Conservation (phyloP, 2,797 vertebrate species). For the Pelochelys cantorii region DNA sequence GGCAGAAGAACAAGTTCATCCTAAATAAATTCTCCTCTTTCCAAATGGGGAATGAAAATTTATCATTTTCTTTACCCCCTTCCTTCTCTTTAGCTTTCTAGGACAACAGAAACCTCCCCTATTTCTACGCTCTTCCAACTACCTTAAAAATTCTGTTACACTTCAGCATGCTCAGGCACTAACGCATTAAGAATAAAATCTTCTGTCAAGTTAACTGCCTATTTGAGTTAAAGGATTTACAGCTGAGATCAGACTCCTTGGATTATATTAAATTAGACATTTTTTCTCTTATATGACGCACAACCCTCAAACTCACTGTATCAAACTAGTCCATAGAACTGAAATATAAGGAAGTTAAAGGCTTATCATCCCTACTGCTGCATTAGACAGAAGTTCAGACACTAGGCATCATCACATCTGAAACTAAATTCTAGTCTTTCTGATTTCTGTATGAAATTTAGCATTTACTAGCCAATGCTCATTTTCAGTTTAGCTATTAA, state of each 20-base stretch:
- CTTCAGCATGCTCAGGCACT: not conserved
- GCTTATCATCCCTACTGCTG: not conserved
- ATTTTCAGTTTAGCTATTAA: not conserved
- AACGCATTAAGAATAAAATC: not conserved
- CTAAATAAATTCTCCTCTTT: not conserved
- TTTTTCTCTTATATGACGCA: not conserved
- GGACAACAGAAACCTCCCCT: not conserved
- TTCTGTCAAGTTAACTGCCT: not conserved
- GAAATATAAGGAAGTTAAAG: not conserved
- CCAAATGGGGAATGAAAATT: not conserved
- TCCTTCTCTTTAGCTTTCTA: not conserved
- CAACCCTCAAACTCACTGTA: not conserved
- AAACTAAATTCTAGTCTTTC: not conserved
- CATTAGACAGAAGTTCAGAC: not conserved
- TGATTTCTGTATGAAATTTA: not conserved
- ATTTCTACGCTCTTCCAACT: not conserved
- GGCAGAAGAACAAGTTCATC: not conserved
- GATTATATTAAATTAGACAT: not conserved
- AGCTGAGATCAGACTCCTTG: not conserved
- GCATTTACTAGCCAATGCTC: not conserved
- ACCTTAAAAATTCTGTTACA: not conserved
- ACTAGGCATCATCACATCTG: not conserved
- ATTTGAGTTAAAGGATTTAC: not conserved
- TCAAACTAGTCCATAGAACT: not conserved
- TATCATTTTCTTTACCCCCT: not conserved